A percentile compares a stretch with the other conserved stretches of the same genome.
Conservation (phyloP, 1,140 invertebrate species). For the Heliconius eleuchia region DNA sequence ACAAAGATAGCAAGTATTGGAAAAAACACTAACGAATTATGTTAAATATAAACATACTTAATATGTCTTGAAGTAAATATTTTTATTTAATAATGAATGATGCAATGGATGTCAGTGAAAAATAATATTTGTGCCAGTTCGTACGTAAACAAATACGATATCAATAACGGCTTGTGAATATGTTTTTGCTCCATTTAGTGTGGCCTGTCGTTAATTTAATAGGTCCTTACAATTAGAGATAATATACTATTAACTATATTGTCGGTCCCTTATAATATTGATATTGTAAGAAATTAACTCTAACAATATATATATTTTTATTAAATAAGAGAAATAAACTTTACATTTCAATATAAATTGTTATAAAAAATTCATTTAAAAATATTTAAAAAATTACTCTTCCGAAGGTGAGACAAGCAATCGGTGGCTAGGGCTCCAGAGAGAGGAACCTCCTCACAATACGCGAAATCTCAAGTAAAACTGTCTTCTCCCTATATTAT, state of each 20-base stretch:
- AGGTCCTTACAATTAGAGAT: slow-evolving; percentile 36
- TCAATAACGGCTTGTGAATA: slow-evolving; percentile 6
- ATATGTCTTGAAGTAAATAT: slow-evolving; percentile 6
- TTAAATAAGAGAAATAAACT: too few relatives aligned
- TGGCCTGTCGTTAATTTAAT: slow-evolving; percentile 46
- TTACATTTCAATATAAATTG: too few relatives aligned
- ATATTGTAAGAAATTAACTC: background rate
- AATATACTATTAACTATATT: background rate
- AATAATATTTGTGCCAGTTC: slow-evolving; percentile 25
- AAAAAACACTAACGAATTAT: background rate
- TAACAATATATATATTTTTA: too few relatives aligned
- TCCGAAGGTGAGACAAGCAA: too few relatives aligned
- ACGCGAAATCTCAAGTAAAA: too few relatives aligned
- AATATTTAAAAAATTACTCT: too few relatives aligned
- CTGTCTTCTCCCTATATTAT: too few relatives aligned
- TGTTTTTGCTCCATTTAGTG: slow-evolving; percentile 53
- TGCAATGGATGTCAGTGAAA: slow-evolving; percentile 26
- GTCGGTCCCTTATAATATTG: background rate
- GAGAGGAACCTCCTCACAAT: too few relatives aligned
- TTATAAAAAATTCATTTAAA: too few relatives aligned
- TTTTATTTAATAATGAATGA: slow-evolving; percentile 17
- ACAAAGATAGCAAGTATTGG: background rate
- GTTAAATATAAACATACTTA: background rate
- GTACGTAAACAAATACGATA: slow-evolving; percentile 32
- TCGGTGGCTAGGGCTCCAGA: too few relatives aligned